These are phyloP conservation scores for Lasioglossum leucozonium DNA, from an alignment of 2,888 invertebrate species.

Conservation along the genomic window DNA sequence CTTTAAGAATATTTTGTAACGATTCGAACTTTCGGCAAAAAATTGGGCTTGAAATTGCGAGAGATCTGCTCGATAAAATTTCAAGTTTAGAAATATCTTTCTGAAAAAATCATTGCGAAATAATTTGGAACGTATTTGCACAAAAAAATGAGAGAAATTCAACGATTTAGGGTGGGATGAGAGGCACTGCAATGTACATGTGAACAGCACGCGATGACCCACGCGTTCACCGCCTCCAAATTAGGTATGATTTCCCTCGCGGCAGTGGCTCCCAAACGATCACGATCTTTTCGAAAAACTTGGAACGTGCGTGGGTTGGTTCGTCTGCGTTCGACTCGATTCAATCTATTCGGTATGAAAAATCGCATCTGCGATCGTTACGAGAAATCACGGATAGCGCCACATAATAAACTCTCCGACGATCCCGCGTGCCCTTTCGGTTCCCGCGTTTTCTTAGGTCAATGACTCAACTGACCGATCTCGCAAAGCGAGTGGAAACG, in stretches of 20 bases:
- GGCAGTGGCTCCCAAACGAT: constrained; percentile 75
- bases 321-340: not conserved
- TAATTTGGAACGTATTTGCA: not conserved
- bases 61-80: too few species aligned
- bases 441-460: constrained; percentile 71
- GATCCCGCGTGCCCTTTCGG: constrained; percentile 39
- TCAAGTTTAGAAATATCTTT: not conserved
- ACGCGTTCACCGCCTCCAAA: constrained; percentile 78
- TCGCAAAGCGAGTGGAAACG: constrained; percentile 65
- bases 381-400: not conserved
- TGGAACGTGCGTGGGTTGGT: constrained; percentile 2
- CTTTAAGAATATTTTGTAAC: not conserved
- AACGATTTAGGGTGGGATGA: constrained; percentile 43
- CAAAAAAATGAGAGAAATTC: not conserved
- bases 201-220: constrained; percentile 76
- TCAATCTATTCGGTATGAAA: not conserved
- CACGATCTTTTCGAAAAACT: constrained; percentile 28
- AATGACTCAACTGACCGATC: constrained; percentile 76
- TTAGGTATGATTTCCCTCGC: constrained; percentile 81
- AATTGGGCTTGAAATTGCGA: too few species aligned
- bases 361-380: not conserved
- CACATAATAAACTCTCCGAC: not conserved
- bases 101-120: not conserved
- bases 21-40: too few species aligned
- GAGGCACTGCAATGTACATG: constrained; percentile 72